Conservation (phyloP, 2,113 vertebrate genomes). For the Campylorhamphus procurvoides region DNA sequence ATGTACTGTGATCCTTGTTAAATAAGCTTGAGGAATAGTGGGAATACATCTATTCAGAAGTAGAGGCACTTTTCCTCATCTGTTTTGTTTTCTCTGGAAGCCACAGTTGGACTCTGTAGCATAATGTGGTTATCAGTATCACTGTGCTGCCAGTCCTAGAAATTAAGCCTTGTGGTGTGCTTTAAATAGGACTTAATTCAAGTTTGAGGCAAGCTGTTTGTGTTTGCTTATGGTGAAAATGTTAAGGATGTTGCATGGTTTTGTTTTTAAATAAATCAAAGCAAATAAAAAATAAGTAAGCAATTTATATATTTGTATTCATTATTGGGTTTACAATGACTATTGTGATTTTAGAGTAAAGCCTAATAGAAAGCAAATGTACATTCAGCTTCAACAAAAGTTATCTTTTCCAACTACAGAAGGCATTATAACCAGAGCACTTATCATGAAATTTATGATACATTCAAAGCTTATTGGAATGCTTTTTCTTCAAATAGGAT, state of each 20-base stretch:
- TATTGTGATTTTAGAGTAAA: not conserved
- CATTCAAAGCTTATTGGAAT: not conserved
- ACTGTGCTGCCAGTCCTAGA: conserved; percentile 7
- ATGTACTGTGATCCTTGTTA: not conserved
- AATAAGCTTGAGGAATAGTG: not conserved
- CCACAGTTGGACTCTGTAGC: not conserved
- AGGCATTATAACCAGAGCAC: not conserved
- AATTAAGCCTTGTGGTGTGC: conserved; percentile 49
- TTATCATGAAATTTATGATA: not conserved
- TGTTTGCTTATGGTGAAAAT: conserved; percentile 32
- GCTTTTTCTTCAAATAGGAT: not conserved
- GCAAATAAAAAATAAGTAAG: conserved; percentile 34
- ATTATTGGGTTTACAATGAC: not conserved
- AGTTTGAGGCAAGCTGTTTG: conserved; percentile 43
- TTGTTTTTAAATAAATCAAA: conserved; percentile 51
- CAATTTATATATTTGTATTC: conserved; percentile 3
- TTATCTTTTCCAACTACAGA: not conserved
- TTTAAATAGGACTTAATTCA: conserved; percentile 52
- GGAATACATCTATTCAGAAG: not conserved
- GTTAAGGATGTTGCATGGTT: not conserved
- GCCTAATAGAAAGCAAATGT: not conserved
- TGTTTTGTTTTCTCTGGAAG: conserved; percentile 44
- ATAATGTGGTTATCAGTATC: conserved; percentile 48
- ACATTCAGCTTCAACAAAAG: not conserved
- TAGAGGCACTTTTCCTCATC: not conserved